phyloP scores from a whole-genome alignment of 2,113 vertebrate species.

The Salvelinus namaycush region DNA sequence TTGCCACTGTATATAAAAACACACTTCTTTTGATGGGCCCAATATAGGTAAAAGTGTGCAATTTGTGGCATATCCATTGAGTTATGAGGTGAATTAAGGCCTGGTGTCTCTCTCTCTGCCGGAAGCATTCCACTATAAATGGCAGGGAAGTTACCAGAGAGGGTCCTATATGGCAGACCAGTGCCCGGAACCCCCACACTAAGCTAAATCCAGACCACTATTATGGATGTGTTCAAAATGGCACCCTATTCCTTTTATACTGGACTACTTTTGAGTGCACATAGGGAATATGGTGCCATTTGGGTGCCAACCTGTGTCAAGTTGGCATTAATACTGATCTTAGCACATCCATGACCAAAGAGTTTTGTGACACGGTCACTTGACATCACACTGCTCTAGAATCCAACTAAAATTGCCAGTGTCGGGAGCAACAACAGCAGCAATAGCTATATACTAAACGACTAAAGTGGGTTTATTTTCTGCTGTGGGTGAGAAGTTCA shows the following conservation, averaged over 20 bases:
- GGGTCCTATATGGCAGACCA: constrained; percentile 33
- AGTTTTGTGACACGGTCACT: constrained; percentile 10
- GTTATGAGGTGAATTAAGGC: constrained; percentile 28
- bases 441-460: not conserved
- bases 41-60: no score
- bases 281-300: no score
- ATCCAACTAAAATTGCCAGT: not conserved
- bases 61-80: not conserved
- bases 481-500: constrained; percentile 31
- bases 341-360: constrained; percentile 20
- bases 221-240: constrained; percentile 26
- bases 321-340: constrained; percentile 32
- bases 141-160: constrained; percentile 50
- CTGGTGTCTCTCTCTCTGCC: constrained; percentile 14
- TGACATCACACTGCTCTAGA: not conserved
- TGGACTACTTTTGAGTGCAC: no score
- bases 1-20: no score
- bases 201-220: constrained; percentile 43
- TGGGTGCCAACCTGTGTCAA: not conserved
- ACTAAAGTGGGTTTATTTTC: constrained; percentile 5
- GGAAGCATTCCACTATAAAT: constrained; percentile 67
- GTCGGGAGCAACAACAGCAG: constrained; percentile 18
- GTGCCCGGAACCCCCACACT: constrained; percentile 41
- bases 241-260: no score
- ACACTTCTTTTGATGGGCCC: no score